phyloP scores from a whole-genome alignment of 2,888 invertebrate genomes.

The Eumacrocentrus americanus region DNA sequence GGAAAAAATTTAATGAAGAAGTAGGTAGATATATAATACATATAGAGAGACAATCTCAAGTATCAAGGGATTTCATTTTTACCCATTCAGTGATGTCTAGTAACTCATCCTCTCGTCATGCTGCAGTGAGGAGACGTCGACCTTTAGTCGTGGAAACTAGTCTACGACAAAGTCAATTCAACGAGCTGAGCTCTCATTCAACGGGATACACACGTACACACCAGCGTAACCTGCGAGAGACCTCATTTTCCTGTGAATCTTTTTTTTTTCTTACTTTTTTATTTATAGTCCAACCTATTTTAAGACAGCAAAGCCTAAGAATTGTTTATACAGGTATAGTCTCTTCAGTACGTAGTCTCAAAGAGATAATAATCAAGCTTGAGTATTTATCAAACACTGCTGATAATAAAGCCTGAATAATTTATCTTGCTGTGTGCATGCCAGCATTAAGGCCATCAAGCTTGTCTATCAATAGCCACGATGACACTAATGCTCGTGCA shows the following conservation, averaged over 20 bases:
- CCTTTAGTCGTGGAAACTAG: slow-evolving; percentile 34
- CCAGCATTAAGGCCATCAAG: too few species aligned
- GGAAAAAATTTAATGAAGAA: not conserved
- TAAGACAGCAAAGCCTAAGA: too few species aligned
- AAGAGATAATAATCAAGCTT: too few species aligned
- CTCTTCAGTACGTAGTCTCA: too few species aligned
- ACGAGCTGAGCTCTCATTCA: slow-evolving; percentile 6
- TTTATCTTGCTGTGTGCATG: too few species aligned
- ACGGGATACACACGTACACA: too few species aligned
- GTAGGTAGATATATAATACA: not conserved
- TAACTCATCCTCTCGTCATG: slow-evolving; percentile 47
- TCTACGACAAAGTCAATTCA: slow-evolving; percentile 34
- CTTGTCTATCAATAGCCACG: too few species aligned
- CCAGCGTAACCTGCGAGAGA: not conserved
- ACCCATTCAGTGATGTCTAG: not conserved
- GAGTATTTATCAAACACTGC: too few species aligned
- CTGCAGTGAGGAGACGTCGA: slow-evolving; percentile 40
- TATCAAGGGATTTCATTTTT: not conserved
- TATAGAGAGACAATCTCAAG: not conserved
- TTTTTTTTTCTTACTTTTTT: slow-evolving; percentile 1
- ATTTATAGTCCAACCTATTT: too few species aligned
- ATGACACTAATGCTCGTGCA: too few species aligned
- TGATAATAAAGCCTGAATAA: too few species aligned
- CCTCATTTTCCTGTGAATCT: slow-evolving; percentile 3
- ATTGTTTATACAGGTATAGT: too few species aligned